A percentile compares a stretch with the other conserved stretches of the same genome.
Conservation (phyloP, 2,113 vertebrate species). For the Crotalus helleri region DNA sequence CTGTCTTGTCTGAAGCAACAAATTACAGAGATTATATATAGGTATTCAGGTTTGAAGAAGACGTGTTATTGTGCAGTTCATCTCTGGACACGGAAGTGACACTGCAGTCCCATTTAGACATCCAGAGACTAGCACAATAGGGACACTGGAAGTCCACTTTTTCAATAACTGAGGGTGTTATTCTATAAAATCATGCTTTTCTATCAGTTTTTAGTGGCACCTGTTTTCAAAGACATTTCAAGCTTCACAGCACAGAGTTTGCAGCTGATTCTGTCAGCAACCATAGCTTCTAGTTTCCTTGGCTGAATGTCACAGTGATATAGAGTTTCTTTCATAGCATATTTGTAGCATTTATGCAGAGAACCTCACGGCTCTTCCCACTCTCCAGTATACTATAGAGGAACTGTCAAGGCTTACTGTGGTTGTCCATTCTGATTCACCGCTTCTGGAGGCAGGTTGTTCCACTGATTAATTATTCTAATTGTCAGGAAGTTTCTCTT, state of each 20-base stretch:
- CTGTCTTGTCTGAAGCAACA: background rate
- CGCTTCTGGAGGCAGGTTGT: too few relatives aligned
- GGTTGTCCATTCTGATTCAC: background rate
- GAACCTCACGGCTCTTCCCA: background rate
- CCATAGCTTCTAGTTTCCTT: background rate
- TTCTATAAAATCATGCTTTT: background rate
- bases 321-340: background rate
- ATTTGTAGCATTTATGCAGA: background rate
- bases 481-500: too few relatives aligned
- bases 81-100: background rate
- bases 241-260: background rate
- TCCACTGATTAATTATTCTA: too few relatives aligned
- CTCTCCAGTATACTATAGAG: background rate
- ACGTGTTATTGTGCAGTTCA: background rate
- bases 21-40: background rate
- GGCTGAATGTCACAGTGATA: background rate
- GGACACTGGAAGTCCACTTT: background rate
- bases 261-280: background rate
- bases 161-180: background rate
- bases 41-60: background rate
- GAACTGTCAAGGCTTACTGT: background rate
- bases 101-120: background rate
- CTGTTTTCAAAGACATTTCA: background rate
- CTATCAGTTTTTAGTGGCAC: background rate
- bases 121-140: background rate